phyloP scores from a whole-genome alignment of 1,140 invertebrate species.

The Pantala flavescens region DNA sequence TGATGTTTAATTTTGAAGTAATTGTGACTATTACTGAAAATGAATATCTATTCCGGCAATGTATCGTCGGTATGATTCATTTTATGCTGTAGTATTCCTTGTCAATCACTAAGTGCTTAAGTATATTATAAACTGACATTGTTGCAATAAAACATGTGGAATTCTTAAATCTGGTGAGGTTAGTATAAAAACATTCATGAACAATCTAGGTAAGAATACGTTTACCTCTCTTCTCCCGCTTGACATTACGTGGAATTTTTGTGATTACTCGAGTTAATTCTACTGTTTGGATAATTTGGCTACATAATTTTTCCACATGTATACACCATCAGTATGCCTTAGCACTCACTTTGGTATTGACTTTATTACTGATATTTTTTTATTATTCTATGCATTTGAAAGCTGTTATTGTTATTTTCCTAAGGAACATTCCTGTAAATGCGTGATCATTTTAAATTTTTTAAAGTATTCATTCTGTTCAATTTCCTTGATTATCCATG shows the following conservation, averaged over 20 bases:
- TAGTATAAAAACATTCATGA: neutral
- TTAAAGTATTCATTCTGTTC: no score
- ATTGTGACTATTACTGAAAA: neutral
- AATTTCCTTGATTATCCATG: no score
- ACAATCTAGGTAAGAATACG: neutral
- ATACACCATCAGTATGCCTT: neutral
- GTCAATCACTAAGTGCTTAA: conserved; percentile 9
- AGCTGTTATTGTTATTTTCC: no score
- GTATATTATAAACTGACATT: conserved; percentile 2
- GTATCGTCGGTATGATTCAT: conserved; percentile 5
- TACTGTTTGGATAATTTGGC: neutral
- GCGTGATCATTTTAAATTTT: no score
- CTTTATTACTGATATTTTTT: no score
- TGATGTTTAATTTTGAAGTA: conserved; percentile 3
- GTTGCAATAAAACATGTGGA: conserved; percentile 9
- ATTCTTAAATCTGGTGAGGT: conserved; percentile 2
- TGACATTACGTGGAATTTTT: neutral
- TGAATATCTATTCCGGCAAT: neutral
- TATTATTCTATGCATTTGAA: no score
- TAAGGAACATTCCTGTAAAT: no score
- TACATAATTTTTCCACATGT: neutral
- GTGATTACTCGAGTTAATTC: neutral
- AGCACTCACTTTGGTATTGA: no score
- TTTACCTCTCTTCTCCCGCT: neutral
- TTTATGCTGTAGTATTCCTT: conserved; percentile 7